Conservation (phyloP, 2,113 vertebrate genomes). For the Lepisosteus oculatus region DNA sequence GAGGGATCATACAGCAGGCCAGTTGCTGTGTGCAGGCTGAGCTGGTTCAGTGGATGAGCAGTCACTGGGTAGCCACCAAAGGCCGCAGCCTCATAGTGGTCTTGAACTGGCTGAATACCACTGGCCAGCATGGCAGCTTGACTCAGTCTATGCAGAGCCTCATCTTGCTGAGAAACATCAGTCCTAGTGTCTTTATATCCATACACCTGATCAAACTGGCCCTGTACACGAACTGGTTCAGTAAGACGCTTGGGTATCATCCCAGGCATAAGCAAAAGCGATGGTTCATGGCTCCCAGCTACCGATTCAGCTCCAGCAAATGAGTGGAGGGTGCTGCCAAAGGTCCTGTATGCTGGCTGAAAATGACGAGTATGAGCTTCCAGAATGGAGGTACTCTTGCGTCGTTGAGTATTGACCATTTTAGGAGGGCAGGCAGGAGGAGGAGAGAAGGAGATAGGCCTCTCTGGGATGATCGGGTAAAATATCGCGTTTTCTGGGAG, state of each 20-base stretch:
- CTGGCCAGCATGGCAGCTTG: slow-evolving; percentile 70
- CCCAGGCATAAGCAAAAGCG: slow-evolving; percentile 63
- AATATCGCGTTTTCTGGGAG: slow-evolving; percentile 84
- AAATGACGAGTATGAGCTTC: slow-evolving; percentile 91
- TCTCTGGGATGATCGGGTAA: slow-evolving; percentile 88
- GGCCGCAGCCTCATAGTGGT: slow-evolving; percentile 68
- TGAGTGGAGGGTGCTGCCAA: slow-evolving; percentile 80
- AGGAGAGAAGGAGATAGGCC: slow-evolving; percentile 92
- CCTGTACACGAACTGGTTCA: slow-evolving; percentile 75
- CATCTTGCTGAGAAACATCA: slow-evolving; percentile 73
- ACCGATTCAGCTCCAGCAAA: slow-evolving; percentile 69
- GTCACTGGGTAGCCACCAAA: slow-evolving; percentile 62
- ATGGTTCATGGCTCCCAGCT: slow-evolving; percentile 49
- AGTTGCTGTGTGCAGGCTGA: slow-evolving; percentile 64
- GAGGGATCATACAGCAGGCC: slow-evolving; percentile 77
- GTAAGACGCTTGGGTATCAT: slow-evolving; percentile 72
- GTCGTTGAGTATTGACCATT: slow-evolving; percentile 82
- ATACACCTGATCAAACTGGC: slow-evolving; percentile 68
- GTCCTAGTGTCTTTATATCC: slow-evolving; percentile 75
- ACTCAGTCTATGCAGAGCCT: slow-evolving; percentile 77
- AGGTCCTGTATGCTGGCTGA: slow-evolving; percentile 81
- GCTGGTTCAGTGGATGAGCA: slow-evolving; percentile 57
- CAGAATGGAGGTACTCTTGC: slow-evolving; percentile 96
- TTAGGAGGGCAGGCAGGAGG: slow-evolving; percentile 87
- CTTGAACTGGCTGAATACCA: slow-evolving; percentile 51